These are phyloP conservation scores for Electrophaes corylata DNA, from an alignment of 2,888 invertebrate species.

Conservation along the genomic window DNA sequence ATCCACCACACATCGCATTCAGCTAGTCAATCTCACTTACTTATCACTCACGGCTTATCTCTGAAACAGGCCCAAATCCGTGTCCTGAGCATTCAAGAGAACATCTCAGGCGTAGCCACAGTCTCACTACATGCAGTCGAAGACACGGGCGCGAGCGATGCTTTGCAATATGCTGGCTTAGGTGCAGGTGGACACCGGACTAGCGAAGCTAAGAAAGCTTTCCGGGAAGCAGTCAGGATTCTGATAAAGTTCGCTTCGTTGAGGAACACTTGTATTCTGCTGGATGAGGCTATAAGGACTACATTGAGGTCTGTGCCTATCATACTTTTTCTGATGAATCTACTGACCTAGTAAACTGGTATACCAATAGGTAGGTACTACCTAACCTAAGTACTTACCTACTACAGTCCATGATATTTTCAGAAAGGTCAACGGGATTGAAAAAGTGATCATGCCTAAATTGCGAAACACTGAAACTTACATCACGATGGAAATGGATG, in stretches of 20 bases:
- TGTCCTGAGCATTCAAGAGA: constrained; percentile 68
- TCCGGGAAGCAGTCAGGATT: constrained; percentile 65
- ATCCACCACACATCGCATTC: no score
- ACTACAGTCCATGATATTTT: constrained; percentile 33
- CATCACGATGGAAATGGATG: constrained; percentile 76
- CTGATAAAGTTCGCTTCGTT: constrained; percentile 81
- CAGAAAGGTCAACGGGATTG: constrained; percentile 79
- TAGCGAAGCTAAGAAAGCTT: constrained; percentile 71
- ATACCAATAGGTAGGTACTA: no score
- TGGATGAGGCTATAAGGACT: constrained; percentile 67
- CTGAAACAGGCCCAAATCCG: constrained; percentile 69
- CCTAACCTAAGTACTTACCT: no score
- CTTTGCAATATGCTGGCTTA: constrained; percentile 68
- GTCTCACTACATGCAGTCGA: constrained; percentile 67
- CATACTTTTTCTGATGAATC: no score
- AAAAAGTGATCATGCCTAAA: constrained; percentile 78
- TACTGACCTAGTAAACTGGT: no score
- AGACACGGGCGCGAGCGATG: constrained; percentile 62
- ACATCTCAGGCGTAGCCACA: constrained; percentile 74
- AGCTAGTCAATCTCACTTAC: background rate
- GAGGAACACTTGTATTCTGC: constrained; percentile 67
- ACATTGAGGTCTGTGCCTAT: constrained; percentile 64
- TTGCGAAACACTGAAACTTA: constrained; percentile 73
- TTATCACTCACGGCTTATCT: background rate
- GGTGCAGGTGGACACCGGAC: constrained; percentile 76